A percentile compares a stretch with the other conserved stretches of the same genome.
Evolutionary conservation across 1,140 invertebrate species (phyloP).

Genomic region (Tetragnatha versicolor): DNA sequence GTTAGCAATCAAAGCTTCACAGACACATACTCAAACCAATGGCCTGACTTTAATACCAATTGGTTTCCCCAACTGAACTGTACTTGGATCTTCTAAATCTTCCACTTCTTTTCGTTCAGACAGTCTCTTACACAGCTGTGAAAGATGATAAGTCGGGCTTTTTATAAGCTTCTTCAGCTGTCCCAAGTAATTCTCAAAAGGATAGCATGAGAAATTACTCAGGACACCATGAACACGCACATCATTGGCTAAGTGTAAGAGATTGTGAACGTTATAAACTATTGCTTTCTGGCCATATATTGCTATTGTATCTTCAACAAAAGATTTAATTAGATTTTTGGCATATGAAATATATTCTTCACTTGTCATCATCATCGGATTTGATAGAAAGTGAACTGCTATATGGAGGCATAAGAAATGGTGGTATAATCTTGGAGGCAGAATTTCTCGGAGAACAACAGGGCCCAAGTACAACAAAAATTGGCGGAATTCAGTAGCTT

Average conservation of each 20-base stretch:
- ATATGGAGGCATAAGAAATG: slow-evolving; percentile 64
- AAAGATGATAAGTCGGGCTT: slow-evolving; percentile 56
- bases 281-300: slow-evolving; percentile 57
- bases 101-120: background rate
- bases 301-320: slow-evolving; percentile 60
- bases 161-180: slow-evolving; percentile 62
- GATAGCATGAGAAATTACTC: slow-evolving; percentile 63
- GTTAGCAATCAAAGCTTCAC: no score
- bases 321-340: slow-evolving; percentile 58
- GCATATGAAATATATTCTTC: slow-evolving; percentile 49
- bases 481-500: slow-evolving; percentile 67
- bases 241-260: slow-evolving; percentile 65
- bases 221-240: slow-evolving; percentile 62
- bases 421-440: slow-evolving; percentile 61
- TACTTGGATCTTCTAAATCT: no score
- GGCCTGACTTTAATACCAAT: no score
- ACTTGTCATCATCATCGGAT: background rate
- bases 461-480: slow-evolving; percentile 66
- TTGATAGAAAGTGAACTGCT: slow-evolving; percentile 54
- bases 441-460: slow-evolving; percentile 61
- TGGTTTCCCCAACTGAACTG: no score
- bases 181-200: slow-evolving; percentile 66
- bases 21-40: no score
- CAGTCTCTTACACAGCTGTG: slow-evolving; percentile 59
- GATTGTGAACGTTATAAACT: slow-evolving; percentile 63